Conservation (phyloP, 2,888 invertebrate genomes). For the Aspidapion aeneum region DNA sequence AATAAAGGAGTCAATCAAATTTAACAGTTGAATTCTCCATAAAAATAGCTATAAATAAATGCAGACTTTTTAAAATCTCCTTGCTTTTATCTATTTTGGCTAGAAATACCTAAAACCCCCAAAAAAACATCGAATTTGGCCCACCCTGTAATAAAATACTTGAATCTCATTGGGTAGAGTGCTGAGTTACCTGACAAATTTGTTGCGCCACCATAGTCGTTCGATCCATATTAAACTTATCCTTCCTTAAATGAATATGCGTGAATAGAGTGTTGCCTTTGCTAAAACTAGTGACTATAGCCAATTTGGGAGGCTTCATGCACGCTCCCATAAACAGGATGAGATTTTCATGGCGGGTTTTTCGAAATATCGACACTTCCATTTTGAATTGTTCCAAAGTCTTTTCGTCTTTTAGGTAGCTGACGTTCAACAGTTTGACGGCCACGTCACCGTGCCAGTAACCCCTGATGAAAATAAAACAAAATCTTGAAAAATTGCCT, state of each 20-base stretch:
- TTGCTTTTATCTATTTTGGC: too few relatives aligned
- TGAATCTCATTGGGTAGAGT: too few relatives aligned
- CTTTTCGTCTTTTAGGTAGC: slow-evolving; percentile 82
- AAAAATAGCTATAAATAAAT: too few relatives aligned
- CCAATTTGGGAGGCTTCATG: slow-evolving; percentile 94
- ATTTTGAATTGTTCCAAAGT: slow-evolving; percentile 92
- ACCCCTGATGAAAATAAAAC: slow-evolving; percentile 54
- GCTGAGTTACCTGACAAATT: slow-evolving; percentile 90
- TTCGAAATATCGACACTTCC: slow-evolving; percentile 93
- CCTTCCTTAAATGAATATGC: slow-evolving; percentile 86
- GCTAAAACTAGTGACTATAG: slow-evolving; percentile 96
- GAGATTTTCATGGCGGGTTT: slow-evolving; percentile 97
- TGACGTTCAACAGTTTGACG: slow-evolving; percentile 92
- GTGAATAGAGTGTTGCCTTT: slow-evolving; percentile 94
- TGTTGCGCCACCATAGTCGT: slow-evolving; percentile 93
- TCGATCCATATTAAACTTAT: slow-evolving; percentile 92
- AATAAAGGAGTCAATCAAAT: too few relatives aligned
- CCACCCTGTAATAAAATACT: too few relatives aligned
- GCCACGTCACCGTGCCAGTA: slow-evolving; percentile 99
- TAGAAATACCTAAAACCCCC: too few relatives aligned
- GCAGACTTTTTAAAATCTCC: too few relatives aligned
- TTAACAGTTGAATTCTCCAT: too few relatives aligned
- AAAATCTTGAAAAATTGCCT: slow-evolving; percentile 35
- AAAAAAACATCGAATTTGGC: too few relatives aligned
- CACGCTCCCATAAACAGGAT: slow-evolving; percentile 99